Percentiles rank a stretch among this genome's conserved stretches.
Conservation (phyloP, 2,888 invertebrate species). For the Apamea crenata region DNA sequence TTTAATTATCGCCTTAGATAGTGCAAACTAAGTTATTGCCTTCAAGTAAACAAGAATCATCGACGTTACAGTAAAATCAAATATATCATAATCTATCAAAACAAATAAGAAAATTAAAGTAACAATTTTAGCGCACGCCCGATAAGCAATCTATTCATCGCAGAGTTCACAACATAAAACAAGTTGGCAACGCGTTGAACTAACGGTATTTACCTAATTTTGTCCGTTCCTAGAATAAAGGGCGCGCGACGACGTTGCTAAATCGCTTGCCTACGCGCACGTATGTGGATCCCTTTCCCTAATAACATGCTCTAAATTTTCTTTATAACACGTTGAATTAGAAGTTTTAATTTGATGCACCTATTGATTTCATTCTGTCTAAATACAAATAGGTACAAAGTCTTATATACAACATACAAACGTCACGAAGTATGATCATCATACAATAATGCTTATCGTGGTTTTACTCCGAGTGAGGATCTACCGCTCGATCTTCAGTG, state of each 20-base stretch:
- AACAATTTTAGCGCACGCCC: too few relatives aligned
- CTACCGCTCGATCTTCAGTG: constrained; percentile 4
- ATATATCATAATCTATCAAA: too few relatives aligned
- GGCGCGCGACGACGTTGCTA: neutral
- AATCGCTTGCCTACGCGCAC: neutral
- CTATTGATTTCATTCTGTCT: neutral
- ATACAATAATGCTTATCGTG: neutral
- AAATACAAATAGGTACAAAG: neutral
- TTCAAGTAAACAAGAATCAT: neutral
- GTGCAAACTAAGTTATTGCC: neutral
- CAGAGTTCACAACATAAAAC: neutral
- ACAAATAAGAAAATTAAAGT: too few relatives aligned
- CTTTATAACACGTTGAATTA: neutral
- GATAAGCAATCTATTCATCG: neutral
- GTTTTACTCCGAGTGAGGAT: neutral
- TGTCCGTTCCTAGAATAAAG: neutral
- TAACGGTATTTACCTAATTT: neutral
- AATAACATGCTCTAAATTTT: neutral
- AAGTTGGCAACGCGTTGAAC: neutral
- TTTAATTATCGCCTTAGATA: neutral
- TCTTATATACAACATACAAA: neutral
- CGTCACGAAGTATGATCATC: neutral
- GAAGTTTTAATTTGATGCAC: neutral
- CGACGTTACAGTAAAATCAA: neutral
- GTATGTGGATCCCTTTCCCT: neutral